Evolutionary conservation across 2,888 invertebrate species (phyloP).

Genomic region (Drosophila antonietae): DNA sequence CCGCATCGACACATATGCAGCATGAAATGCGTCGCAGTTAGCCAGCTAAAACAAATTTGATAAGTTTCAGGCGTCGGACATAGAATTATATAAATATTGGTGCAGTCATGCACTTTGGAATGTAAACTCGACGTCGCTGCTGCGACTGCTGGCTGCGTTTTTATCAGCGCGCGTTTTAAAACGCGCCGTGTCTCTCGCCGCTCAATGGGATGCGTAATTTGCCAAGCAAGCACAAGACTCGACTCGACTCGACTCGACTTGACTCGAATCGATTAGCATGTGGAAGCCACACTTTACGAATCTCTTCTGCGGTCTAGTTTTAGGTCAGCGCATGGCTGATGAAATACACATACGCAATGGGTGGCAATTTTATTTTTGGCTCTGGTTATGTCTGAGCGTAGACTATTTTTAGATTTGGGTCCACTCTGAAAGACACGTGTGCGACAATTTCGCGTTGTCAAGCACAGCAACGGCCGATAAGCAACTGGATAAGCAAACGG

Average conservation of each 20-base stretch:
- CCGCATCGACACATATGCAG: conserved; percentile 1
- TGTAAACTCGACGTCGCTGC: conserved; percentile 63
- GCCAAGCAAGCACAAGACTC: not conserved
- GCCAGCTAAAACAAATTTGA: conserved; percentile 63
- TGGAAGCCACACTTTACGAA: conserved; percentile 11
- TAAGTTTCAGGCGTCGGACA: conserved; percentile 48
- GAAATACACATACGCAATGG: conserved; percentile 32
- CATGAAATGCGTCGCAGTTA: conserved; percentile 72
- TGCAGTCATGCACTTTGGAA: conserved; percentile 69
- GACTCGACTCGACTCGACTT: not conserved
- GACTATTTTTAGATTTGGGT: conserved; percentile 43
- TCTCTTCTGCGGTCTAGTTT: conserved; percentile 26
- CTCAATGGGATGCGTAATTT: conserved; percentile 80
- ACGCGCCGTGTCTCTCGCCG: conserved; percentile 52
- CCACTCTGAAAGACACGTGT: conserved; percentile 31
- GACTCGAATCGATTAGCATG: conserved; percentile 8
- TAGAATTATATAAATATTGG: conserved; percentile 41
- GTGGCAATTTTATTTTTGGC: conserved; percentile 35
- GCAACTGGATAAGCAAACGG: conserved; percentile 28
- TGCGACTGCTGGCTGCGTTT: conserved; percentile 30
- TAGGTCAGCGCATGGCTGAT: conserved; percentile 50
- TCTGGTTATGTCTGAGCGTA: not conserved
- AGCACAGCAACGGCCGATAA: conserved; percentile 23
- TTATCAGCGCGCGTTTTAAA: conserved; percentile 70
- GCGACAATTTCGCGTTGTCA: conserved; percentile 16